phyloP scores from a whole-genome alignment of 2,888 invertebrate genomes.

The Achlya flavicornis region DNA sequence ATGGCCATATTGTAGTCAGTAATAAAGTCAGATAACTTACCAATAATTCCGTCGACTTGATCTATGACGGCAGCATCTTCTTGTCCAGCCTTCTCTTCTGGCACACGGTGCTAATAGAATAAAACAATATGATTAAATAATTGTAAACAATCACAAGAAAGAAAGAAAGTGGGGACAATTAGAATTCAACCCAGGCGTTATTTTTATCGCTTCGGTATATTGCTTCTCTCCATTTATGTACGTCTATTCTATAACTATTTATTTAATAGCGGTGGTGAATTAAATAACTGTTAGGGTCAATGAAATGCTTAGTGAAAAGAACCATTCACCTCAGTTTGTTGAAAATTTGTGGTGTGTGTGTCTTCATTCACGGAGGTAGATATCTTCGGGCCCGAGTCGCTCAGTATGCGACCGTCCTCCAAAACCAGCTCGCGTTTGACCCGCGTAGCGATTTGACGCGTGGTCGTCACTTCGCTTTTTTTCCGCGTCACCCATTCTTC shows the following conservation, averaged over 20 bases:
- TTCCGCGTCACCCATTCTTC: conserved; percentile 97
- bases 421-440: conserved; percentile 94
- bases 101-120: conserved; percentile 68
- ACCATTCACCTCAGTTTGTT: conserved; percentile 89
- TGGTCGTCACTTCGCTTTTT: conserved; percentile 94
- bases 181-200: too few relatives aligned
- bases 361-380: conserved; percentile 96
- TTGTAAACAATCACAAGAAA: not conserved
- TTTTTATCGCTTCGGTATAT: too few relatives aligned
- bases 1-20: too few relatives aligned
- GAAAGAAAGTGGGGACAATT: not conserved
- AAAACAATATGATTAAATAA: not conserved
- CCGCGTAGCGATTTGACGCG: conserved; percentile 94
- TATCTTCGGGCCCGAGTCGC: conserved; percentile 94
- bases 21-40: conserved; percentile 37
- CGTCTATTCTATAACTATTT: not conserved
- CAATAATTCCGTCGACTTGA: conserved; percentile 45
- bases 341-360: conserved; percentile 94
- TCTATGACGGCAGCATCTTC: conserved; percentile 45
- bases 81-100: conserved; percentile 61
- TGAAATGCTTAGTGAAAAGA: not conserved
- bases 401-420: conserved; percentile 95
- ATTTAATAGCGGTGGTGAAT: not conserved
- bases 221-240: too few relatives aligned
- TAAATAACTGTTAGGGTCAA: not conserved